Evolutionary conservation across 2,113 vertebrate species (phyloP), one percentile per base, ranked within the genome.

Genomic region (Passer montanus): DNA sequence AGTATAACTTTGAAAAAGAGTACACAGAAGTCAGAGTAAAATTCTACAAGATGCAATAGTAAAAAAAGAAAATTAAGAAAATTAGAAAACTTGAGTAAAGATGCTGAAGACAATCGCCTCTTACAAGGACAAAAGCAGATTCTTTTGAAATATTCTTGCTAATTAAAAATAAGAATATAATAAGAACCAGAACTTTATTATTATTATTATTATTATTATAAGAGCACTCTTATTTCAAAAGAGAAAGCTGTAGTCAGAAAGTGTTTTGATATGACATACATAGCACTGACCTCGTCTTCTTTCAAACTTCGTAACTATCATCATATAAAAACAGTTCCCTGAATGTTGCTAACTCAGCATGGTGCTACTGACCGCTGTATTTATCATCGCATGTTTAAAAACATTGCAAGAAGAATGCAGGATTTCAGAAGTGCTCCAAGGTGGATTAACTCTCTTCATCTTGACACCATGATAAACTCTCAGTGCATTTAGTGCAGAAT

Each of bases 261-360:
- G 24, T 60, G 44, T 87, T 97, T 92, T 84, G 64, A 92, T 93
- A 76, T 49, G 77, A 75, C 87, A 87, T 60, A 53, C 44, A 75
- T 82, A 89, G 66, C 49, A 82, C 81, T 82, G 77, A 94, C 84
- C 93, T 91, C 80, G 87, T 96, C 74, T 87, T 88, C 85, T 84
- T 94, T 95, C 89, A 82, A 92, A 89, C 89, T 95, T 93, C 62
- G 20, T 93, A 89, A 82, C 81, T 91, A 87, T 94, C 92, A 91
- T 85, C 90, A 90, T 82, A 93, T 58, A 83, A 79, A 93, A 90
- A 85, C 85, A 62, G 74, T 82, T 91, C 41, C 50, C 62, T 64
- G 84, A 68, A 87, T 89, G 74, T 76, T 89, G 91, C 91, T 93
- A 85, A 76, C 66, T 95, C 95, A 95, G 89, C 94, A 87, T 33